Conservation (phyloP, 2,797 vertebrate genomes). For the Eulemur mongoz region DNA sequence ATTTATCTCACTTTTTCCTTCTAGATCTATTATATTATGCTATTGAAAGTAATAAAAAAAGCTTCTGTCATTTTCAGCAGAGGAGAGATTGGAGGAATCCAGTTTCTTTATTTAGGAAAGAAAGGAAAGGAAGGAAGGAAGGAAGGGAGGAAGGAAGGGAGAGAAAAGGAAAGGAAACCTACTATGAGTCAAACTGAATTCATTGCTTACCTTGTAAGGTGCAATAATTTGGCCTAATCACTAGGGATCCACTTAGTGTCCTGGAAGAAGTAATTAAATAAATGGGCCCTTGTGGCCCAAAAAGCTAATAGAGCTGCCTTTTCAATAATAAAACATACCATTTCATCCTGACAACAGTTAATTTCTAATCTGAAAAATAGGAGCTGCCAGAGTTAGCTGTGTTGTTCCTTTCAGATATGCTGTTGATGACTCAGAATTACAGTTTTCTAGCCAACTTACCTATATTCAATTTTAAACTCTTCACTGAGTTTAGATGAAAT, state of each 20-base stretch:
- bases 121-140: not conserved
- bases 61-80: constrained; percentile 3
- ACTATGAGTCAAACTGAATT: constrained; percentile 8
- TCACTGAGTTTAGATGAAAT: constrained; percentile 67
- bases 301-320: constrained; percentile 58
- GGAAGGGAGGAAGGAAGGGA: not conserved
- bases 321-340: constrained; percentile 70
- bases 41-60: constrained; percentile 23
- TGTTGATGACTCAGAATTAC: constrained; percentile 61
- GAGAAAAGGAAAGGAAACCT: not conserved
- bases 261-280: constrained; percentile 73
- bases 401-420: constrained; percentile 59
- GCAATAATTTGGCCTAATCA: constrained; percentile 53
- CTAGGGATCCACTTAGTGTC: constrained; percentile 60
- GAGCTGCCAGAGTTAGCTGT: constrained; percentile 54
- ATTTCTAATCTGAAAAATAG: constrained; percentile 77
- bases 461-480: constrained; percentile 70
- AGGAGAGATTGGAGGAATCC: not conserved
- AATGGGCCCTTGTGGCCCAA: constrained; percentile 61
- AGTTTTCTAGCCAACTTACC: constrained; percentile 70
- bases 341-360: constrained; percentile 73
- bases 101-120: not conserved
- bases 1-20: not conserved
- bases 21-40: not conserved
- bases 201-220: constrained; percentile 46